A percentile compares a stretch with the other conserved stretches of the same genome.
Conservation (phyloP, 2,113 vertebrate species). For the Pachypanchax playfairii region DNA sequence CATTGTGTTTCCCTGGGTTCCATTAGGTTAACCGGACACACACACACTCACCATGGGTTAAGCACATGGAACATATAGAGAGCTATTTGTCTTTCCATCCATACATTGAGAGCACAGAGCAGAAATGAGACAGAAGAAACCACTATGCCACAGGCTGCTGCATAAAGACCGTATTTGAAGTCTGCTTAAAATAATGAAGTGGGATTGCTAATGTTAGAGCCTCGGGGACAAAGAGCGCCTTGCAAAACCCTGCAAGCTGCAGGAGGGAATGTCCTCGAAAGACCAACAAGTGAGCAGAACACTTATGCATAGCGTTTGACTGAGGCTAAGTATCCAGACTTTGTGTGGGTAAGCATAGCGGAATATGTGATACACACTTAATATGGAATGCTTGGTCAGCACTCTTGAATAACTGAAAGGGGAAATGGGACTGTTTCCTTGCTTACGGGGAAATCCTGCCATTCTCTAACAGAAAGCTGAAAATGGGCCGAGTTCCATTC, state of each 20-base stretch:
- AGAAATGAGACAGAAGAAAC: constrained; percentile 53
- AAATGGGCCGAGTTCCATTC: constrained; percentile 38
- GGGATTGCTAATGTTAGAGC: constrained; percentile 45
- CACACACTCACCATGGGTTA: constrained; percentile 33
- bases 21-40: constrained; percentile 65
- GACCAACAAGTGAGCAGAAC: constrained; percentile 27
- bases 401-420: constrained; percentile 61
- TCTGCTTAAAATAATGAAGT: constrained; percentile 65
- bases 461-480: constrained; percentile 64
- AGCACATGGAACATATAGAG: constrained; percentile 38
- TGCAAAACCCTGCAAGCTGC: constrained; percentile 21
- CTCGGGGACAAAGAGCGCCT: constrained; percentile 22
- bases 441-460: constrained; percentile 76
- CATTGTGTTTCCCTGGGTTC: constrained; percentile 46
- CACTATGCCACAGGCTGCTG: constrained; percentile 49
- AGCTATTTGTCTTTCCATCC: constrained; percentile 52
- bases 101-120: constrained; percentile 27
- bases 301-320: constrained; percentile 12
- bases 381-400: constrained; percentile 72
- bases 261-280: background rate
- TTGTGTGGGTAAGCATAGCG: constrained; percentile 29
- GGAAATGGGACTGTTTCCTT: constrained; percentile 68
- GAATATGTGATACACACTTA: constrained; percentile 37
- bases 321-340: constrained; percentile 38
- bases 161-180: constrained; percentile 59